Base-by-base conservation (phyloP, 2,113 vertebrate genomes). In the Vicugna pacos region DNA sequence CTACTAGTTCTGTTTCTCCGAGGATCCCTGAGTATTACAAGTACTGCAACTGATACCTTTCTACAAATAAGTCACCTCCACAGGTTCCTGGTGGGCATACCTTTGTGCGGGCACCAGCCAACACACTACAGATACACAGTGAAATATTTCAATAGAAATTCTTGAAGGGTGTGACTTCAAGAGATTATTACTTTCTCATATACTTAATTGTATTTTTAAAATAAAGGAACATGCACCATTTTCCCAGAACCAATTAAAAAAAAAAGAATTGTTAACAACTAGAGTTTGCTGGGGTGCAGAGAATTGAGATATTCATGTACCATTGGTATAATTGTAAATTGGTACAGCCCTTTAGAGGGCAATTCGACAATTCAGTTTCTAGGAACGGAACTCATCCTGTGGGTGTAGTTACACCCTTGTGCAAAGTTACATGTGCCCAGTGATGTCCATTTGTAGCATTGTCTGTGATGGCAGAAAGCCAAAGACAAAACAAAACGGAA, bases 301-400 rank as follows among this genome's bases (percentile, higher is more conserved):
- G 32, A 76, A 73, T 9, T 93, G 35, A 69, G 32, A 92, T 83
- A 94, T 93, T 91, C 46, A 73, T 69, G 38, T 48, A n/a, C 32
- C 24, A 11, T 6, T 56, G 28, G 76, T 67, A 80, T 26, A 79
- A 83, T 2, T 42, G 24, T 67, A 70, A 26, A 93, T 75, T 65
- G 28, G 14, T 42, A 50, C 56, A 79, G 17, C 9, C 82, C 88
- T 94, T 79, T 69, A 35, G 54, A 58, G 50, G 52, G 22, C 12
- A 72, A 48, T 62, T 56, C 60, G 56, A 19, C 28, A 95, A 58
- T 38, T 75, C 24, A 38, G 17, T 60, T 77, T 72, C 65, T 54
- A 89, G 35, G 48, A 86, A 77, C 89, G 35, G 48, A 86, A 77
- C 89, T 81, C 69, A 88, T 35, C 42, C 30, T 72, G 46, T 16